Evolutionary conservation across 2,113 vertebrate genomes (phyloP), one percentile per base, ranked within the genome.

Genomic region (Collichthys lucidus): DNA sequence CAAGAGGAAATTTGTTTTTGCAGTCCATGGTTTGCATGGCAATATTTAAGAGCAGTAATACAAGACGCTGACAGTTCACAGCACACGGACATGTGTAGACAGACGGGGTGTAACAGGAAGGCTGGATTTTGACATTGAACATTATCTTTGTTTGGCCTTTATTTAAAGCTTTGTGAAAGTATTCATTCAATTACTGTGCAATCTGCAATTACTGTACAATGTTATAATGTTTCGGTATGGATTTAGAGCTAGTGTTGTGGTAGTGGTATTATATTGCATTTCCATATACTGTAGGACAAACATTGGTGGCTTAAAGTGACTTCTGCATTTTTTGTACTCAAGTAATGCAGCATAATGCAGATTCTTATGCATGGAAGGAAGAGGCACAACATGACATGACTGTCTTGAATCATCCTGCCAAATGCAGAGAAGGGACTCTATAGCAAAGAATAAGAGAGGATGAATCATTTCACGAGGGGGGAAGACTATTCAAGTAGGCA

Each of bases 1-100:
- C 26, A 74, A 74, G 64, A 86, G 79, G 83, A 86, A 80, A 86
- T 89, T 86, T 81, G 59, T 77, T 85, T 84, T 81, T 59, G 29
- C 42, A 61, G 44, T 14, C 63, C 16, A 17, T 3, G 62, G 24
- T 86, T 78, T 76, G 63, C 55, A 64, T 0, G 0, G 47, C 5
- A 76, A 14, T 83, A 87, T 81, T 56, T 77, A 70, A 82, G 50
- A 77, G 26, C 65, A 66, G 61, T 73, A 53, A 71, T 44, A 22
- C 42, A 64, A 22, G 12, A 69, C 47, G 53, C 16, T 60, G 42
- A 78, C 79, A 59, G 73, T 74, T 88, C 82, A 82, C 53, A 79
- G 77, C 57, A 31, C 70, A 74, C 5, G 7, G 22, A 53, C 74
- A 61, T 40, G n/a, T 42, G 47, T 16, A 26, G 40, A 57, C 11